Evolutionary conservation across 2,797 vertebrate species (phyloP).

Genomic region (Sarcoramphus papa): DNA sequence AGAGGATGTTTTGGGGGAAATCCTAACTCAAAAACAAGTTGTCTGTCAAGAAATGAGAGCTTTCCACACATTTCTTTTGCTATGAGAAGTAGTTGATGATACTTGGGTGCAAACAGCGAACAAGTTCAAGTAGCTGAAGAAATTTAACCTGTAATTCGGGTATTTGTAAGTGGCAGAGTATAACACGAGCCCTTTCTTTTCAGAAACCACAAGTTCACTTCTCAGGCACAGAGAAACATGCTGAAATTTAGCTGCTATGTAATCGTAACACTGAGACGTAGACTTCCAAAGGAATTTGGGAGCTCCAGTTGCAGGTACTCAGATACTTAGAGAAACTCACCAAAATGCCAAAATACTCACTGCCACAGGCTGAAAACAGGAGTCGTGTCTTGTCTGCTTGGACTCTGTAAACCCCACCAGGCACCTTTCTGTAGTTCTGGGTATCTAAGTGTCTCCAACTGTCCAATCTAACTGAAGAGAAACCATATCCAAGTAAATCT

Average conservation of each 20-base stretch:
- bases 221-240: neutral
- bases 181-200: neutral
- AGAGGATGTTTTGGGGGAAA: neutral
- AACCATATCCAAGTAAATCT: neutral
- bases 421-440: neutral
- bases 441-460: neutral
- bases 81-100: neutral
- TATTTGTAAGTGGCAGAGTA: neutral
- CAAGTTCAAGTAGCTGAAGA: neutral
- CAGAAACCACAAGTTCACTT: neutral
- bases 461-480: neutral
- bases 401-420: neutral
- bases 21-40: neutral
- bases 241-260: neutral
- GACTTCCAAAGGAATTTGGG: neutral
- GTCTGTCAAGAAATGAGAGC: neutral
- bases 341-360: neutral
- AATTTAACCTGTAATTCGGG: neutral
- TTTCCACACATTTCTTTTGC: neutral
- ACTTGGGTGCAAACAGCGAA: neutral
- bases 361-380: neutral
- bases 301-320: neutral
- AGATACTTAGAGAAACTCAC: neutral
- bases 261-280: neutral
- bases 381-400: neutral